Conservation (phyloP, 2,113 vertebrate genomes). For the Rhizomys pruinosus region DNA sequence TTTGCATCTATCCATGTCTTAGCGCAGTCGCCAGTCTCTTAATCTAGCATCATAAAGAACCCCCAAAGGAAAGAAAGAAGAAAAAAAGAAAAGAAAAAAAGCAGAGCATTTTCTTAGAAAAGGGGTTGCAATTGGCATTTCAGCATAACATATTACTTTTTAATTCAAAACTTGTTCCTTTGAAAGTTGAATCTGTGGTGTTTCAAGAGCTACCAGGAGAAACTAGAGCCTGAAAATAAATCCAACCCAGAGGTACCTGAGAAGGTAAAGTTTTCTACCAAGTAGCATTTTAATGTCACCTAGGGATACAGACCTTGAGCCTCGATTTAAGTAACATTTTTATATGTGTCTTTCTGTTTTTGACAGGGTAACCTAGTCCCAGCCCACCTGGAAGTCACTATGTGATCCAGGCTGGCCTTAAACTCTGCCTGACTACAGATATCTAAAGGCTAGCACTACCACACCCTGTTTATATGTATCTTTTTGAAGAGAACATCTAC, state of each 20-base stretch:
- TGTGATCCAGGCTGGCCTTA: no score
- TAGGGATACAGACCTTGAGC: background rate
- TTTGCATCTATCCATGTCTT: conserved; percentile 98
- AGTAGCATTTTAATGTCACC: background rate
- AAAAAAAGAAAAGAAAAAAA: background rate
- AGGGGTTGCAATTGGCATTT: conserved; percentile 3
- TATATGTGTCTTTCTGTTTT: background rate
- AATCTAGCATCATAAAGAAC: conserved; percentile 68
- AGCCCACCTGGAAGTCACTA: no score
- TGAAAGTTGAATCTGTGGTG: background rate
- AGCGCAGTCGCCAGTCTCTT: conserved; percentile 80
- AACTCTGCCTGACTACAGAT: no score
- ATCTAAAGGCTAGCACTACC: background rate
- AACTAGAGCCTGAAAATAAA: conserved; percentile 31
- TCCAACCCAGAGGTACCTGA: background rate
- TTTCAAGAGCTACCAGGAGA: background rate
- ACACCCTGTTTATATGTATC: no score
- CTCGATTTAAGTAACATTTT: conserved; percentile 13
- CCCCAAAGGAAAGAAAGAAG: background rate
- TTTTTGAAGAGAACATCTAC: conserved; percentile 39
- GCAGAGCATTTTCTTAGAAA: background rate
- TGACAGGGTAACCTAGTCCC: no score
- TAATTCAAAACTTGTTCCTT: background rate
- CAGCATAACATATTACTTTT: conserved; percentile 18
- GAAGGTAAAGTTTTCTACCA: background rate